These are phyloP conservation scores for Lutjanus erythropterus DNA, from an alignment of 2,113 vertebrate species.

Conservation along the genomic window DNA sequence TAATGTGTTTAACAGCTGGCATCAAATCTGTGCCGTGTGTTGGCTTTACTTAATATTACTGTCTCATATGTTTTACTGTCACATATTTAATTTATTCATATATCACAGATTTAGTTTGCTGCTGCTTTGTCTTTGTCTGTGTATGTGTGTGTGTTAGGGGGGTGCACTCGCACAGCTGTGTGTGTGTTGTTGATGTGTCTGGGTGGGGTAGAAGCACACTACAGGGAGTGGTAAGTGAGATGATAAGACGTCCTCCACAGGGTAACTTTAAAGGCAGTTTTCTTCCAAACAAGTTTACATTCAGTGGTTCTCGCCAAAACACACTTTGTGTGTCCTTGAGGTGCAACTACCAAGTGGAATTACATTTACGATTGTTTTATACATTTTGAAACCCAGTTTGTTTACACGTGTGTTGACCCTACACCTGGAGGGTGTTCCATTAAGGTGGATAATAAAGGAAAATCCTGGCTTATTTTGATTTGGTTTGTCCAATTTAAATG, in stretches of 20 bases:
- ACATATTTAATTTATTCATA: slow-evolving; percentile 48
- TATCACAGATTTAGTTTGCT: slow-evolving; percentile 34
- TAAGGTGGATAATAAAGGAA: too few species aligned
- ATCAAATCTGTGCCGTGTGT: slow-evolving; percentile 40
- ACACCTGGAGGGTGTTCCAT: too few species aligned
- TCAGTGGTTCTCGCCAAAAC: neutral
- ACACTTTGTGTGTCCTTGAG: neutral
- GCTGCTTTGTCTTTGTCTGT: neutral
- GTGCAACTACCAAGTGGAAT: neutral
- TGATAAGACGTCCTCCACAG: neutral
- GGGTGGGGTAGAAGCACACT: slow-evolving; percentile 5
- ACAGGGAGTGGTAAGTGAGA: neutral
- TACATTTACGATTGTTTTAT: neutral
- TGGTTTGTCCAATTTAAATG: too few species aligned
- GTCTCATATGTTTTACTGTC: slow-evolving; percentile 32
- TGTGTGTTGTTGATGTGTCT: slow-evolving; percentile 15
- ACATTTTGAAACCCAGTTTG: neutral
- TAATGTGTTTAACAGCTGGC: slow-evolving; percentile 55
- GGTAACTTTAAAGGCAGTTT: slow-evolving; percentile 18
- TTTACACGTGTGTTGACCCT: neutral
- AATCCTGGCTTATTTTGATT: too few species aligned
- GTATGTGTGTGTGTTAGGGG: neutral
- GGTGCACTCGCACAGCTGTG: slow-evolving; percentile 16
- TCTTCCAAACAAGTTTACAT: slow-evolving; percentile 12
- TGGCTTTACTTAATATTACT: slow-evolving; percentile 37